These are phyloP conservation scores for Charadrius vociferus DNA, from an alignment of 2,113 vertebrate species.

Conservation along the genomic window DNA sequence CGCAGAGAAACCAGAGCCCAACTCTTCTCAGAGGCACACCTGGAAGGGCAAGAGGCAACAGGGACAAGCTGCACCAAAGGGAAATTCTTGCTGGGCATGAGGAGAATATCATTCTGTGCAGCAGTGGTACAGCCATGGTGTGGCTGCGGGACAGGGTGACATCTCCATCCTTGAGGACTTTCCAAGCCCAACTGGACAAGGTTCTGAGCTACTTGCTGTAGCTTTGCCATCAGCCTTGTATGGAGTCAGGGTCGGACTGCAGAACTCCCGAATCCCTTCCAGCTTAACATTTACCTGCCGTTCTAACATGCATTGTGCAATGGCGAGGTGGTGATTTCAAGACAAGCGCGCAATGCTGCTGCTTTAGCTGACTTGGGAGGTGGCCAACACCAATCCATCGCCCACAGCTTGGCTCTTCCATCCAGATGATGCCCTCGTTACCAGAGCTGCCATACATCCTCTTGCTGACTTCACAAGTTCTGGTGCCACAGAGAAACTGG, in stretches of 20 bases:
- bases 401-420: neutral
- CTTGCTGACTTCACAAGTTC: conserved; percentile 24
- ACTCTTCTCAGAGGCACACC: neutral
- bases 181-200: neutral
- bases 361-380: neutral
- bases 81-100: neutral
- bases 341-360: neutral
- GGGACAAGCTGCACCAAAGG: neutral
- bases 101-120: neutral
- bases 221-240: neutral
- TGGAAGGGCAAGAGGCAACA: neutral
- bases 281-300: neutral
- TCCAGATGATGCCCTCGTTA: neutral
- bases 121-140: neutral
- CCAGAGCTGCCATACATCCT: neutral
- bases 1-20: neutral
- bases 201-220: neutral
- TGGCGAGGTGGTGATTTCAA: neutral
- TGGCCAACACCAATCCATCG: neutral
- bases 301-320: neutral
- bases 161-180: neutral
- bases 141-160: neutral
- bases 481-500: neutral
- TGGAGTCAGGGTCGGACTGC: neutral
- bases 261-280: neutral